Conservation (phyloP, 2,113 vertebrate genomes). For the Colius striatus region DNA sequence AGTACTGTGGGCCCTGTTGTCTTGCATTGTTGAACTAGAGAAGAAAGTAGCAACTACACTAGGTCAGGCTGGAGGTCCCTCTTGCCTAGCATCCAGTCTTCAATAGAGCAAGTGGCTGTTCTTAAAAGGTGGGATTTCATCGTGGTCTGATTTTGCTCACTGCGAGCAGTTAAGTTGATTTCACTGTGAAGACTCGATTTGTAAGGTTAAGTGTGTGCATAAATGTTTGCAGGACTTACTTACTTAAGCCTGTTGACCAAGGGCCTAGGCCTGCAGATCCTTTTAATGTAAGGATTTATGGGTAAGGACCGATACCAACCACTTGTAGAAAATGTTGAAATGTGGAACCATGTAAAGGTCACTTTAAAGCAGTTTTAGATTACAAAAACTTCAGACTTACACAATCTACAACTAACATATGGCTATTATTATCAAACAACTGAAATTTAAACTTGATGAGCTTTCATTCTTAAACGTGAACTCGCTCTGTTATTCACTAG, state of each 20-base stretch:
- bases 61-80: neutral
- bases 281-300: neutral
- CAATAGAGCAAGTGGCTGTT: fast-evolving
- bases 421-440: conserved; percentile 58
- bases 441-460: conserved; percentile 55
- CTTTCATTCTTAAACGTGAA: conserved; percentile 61
- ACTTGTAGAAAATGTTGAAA: conserved; percentile 64
- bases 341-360: conserved; percentile 62
- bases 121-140: neutral
- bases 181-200: neutral
- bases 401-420: conserved; percentile 42
- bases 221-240: neutral
- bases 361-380: conserved; percentile 64
- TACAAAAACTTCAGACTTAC: conserved; percentile 60
- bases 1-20: neutral
- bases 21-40: neutral
- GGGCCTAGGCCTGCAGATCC: neutral
- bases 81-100: neutral
- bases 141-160: neutral
- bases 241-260: neutral
- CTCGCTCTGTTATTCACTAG: conserved; percentile 31
- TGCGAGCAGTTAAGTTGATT: neutral
- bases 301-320: neutral
- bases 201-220: neutral
- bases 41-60: neutral